These are phyloP conservation scores for Dryobota labecula DNA, from an alignment of 2,888 invertebrate species.

Conservation along the genomic window DNA sequence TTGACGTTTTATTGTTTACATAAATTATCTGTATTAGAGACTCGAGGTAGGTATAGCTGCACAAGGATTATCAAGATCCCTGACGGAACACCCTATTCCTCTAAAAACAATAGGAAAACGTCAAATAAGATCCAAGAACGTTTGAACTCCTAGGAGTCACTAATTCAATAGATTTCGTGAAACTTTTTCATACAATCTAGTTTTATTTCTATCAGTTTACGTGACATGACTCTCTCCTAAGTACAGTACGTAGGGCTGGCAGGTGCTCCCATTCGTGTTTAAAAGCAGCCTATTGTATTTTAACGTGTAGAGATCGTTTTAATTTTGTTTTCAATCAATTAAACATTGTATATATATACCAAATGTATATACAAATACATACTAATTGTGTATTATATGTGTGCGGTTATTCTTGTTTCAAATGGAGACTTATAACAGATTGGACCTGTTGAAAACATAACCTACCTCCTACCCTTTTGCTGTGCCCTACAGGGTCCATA, in stretches of 20 bases:
- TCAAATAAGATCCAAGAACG: constrained; percentile 10
- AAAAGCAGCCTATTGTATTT: neutral
- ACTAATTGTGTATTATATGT: neutral
- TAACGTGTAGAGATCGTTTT: neutral
- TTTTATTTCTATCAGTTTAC: constrained; percentile 54
- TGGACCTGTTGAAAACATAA: neutral
- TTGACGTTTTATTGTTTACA: too few species aligned
- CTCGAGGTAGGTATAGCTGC: too few species aligned
- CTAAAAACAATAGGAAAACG: neutral
- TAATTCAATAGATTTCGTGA: constrained; percentile 48
- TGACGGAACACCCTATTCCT: neutral
- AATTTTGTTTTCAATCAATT: neutral
- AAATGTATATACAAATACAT: too few species aligned
- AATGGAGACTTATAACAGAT: neutral
- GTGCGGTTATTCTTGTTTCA: neutral
- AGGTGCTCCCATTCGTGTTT: neutral
- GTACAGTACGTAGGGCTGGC: constrained; percentile 15
- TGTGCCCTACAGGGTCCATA: too few species aligned
- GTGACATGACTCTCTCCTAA: constrained; percentile 41
- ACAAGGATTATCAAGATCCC: neutral
- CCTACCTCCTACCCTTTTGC: too few species aligned
- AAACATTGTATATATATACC: neutral
- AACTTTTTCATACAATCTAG: constrained; percentile 46
- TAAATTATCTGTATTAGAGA: too few species aligned
- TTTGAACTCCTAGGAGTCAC: constrained; percentile 15